Percentiles rank a stretch among this genome's conserved stretches.
phyloP scores from a whole-genome alignment of 2,113 vertebrate species.

The Halichoeres trimaculatus region DNA sequence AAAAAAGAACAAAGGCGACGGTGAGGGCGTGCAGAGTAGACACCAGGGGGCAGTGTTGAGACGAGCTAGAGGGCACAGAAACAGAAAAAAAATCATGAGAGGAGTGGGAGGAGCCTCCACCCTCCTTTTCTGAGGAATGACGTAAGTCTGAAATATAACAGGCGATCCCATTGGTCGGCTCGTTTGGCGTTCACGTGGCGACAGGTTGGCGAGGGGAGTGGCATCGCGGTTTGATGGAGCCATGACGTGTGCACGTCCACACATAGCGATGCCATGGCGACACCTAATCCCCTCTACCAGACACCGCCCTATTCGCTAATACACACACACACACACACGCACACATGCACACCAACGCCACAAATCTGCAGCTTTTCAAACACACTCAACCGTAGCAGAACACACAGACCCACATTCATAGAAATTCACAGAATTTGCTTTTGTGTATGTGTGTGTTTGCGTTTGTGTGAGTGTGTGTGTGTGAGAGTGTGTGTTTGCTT shows the following conservation, averaged over 20 bases:
- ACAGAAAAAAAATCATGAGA: not conserved
- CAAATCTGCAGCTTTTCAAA: not conserved
- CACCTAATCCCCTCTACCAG: slow-evolving; percentile 55
- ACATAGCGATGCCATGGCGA: slow-evolving; percentile 54
- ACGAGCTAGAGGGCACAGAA: slow-evolving; percentile 24
- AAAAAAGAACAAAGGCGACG: slow-evolving; percentile 8
- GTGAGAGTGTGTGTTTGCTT: too few species aligned
- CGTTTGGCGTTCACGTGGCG: slow-evolving; percentile 26
- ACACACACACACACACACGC: slow-evolving; percentile 19
- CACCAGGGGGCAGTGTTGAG: slow-evolving; percentile 78
- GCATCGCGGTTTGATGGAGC: slow-evolving; percentile 26
- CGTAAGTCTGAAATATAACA: not conserved
- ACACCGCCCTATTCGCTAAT: slow-evolving; percentile 53
- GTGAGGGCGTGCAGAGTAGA: not conserved
- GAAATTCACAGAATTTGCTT: not conserved
- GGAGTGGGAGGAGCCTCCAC: slow-evolving; percentile 48
- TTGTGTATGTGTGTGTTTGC: too few species aligned
- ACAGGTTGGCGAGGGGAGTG: slow-evolving; percentile 59
- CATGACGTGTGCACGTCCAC: slow-evolving; percentile 11
- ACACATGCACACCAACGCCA: not conserved
- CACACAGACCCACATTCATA: slow-evolving; percentile 7
- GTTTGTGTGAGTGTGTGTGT: too few species aligned
- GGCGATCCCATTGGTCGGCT: slow-evolving; percentile 46
- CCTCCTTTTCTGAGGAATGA: not conserved
- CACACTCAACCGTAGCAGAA: slow-evolving; percentile 10